These are phyloP conservation scores for Lepilemur ruficaudatus DNA, from an alignment of 2,797 vertebrate species.

Conservation along the genomic window DNA sequence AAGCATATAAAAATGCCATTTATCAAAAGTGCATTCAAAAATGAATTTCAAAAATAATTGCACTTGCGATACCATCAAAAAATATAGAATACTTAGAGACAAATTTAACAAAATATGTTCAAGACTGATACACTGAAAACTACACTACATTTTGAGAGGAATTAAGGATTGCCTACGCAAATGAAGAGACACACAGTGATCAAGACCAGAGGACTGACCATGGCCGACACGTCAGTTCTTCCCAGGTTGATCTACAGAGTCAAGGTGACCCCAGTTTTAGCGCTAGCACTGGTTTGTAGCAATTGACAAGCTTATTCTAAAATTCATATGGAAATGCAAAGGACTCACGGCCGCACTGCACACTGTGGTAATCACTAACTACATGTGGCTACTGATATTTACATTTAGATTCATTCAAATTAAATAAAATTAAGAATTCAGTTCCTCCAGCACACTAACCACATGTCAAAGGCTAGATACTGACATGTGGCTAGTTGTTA, in stretches of 20 bases:
- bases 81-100: neutral
- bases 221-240: rapidly evolving
- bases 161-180: neutral
- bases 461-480: neutral
- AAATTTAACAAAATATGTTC: neutral
- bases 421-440: neutral
- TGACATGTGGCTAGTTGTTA: neutral
- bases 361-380: neutral
- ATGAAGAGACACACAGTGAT: neutral
- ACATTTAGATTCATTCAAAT: neutral
- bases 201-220: neutral
- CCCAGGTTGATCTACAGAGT: neutral
- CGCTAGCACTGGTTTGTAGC: neutral
- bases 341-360: no score
- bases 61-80: neutral
- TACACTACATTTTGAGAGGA: neutral
- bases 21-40: neutral
- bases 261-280: neutral
- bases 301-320: neutral
- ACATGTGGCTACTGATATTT: neutral
- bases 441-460: neutral
- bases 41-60: neutral
- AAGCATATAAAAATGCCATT: neutral
- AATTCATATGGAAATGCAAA: neutral
- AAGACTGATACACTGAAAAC: neutral